Conservation (phyloP, 2,113 vertebrate species). For the Emydura subglobosa region DNA sequence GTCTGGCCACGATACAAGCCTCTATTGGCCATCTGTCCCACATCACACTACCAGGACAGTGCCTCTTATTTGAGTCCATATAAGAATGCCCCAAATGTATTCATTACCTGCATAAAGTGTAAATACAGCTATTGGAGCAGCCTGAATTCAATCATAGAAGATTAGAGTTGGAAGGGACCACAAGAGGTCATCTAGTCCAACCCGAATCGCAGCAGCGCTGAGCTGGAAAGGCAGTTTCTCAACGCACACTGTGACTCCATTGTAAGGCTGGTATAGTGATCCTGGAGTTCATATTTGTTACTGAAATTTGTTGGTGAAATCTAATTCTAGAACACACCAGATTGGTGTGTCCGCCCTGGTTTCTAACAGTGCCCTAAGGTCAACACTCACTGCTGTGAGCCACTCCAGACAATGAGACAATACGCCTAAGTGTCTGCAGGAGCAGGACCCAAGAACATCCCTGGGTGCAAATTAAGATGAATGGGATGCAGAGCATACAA, state of each 20-base stretch:
- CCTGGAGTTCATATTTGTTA: no score
- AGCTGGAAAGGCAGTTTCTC: neutral
- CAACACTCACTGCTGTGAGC: no score
- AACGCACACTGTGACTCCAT: neutral
- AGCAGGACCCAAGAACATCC: constrained; percentile 40
- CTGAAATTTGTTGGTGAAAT: no score
- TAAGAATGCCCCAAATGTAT: neutral
- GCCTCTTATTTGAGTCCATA: neutral
- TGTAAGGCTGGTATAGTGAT: no score
- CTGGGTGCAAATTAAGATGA: constrained; percentile 64
- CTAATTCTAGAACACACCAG: no score
- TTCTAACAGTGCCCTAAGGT: no score
- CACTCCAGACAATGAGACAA: no score
- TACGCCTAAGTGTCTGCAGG: constrained; percentile 42
- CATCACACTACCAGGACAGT: neutral
- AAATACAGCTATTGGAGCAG: neutral
- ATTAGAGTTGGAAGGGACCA: no score
- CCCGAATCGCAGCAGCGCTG: neutral
- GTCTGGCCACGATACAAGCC: neutral
- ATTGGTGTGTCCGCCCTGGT: no score
- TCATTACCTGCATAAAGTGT: neutral
- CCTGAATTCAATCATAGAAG: neutral
- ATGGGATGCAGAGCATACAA: neutral
- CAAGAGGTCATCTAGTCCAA: no score
- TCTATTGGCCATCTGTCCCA: neutral